Conservation (phyloP, 2,888 invertebrate genomes). For the Nebria salina region DNA sequence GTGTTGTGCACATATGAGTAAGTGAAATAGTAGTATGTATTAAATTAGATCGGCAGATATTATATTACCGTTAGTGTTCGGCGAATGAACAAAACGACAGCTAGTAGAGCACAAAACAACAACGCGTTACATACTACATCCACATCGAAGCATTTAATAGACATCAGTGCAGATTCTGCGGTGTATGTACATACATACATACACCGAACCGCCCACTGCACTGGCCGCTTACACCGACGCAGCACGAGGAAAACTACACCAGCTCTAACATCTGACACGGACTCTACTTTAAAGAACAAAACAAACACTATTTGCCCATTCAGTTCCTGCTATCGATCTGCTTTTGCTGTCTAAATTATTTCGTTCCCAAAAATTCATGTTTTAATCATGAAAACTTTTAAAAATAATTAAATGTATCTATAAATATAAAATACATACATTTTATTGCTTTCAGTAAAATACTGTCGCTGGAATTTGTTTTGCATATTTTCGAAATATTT, state of each 20-base stretch:
- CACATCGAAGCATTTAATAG: constrained; percentile 12
- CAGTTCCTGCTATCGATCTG: background rate
- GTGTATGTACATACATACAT: background rate
- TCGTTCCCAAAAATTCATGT: too few relatives aligned
- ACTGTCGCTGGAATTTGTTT: too few relatives aligned
- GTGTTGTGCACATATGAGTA: background rate
- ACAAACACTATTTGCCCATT: background rate
- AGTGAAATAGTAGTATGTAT: constrained; percentile 12
- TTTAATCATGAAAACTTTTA: too few relatives aligned
- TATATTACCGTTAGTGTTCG: constrained; percentile 44
- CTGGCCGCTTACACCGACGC: constrained; percentile 3
- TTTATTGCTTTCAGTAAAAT: too few relatives aligned
- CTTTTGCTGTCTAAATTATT: too few relatives aligned
- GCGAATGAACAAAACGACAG: constrained; percentile 35
- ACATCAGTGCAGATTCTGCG: constrained; percentile 11
- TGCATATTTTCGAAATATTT: too few relatives aligned
- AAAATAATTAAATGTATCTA: too few relatives aligned
- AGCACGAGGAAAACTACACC: background rate
- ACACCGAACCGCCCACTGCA: background rate
- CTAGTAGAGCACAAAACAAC: constrained; percentile 38
- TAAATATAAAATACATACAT: too few relatives aligned
- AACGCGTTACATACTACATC: constrained; percentile 27
- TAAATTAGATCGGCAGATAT: constrained; percentile 45
- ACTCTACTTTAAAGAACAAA: background rate
- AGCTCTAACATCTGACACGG: background rate